These are phyloP conservation scores for Ophioderma brevispina DNA, from an alignment of 35 echinoderm and acorn worm genomes.

Conservation along the genomic window DNA sequence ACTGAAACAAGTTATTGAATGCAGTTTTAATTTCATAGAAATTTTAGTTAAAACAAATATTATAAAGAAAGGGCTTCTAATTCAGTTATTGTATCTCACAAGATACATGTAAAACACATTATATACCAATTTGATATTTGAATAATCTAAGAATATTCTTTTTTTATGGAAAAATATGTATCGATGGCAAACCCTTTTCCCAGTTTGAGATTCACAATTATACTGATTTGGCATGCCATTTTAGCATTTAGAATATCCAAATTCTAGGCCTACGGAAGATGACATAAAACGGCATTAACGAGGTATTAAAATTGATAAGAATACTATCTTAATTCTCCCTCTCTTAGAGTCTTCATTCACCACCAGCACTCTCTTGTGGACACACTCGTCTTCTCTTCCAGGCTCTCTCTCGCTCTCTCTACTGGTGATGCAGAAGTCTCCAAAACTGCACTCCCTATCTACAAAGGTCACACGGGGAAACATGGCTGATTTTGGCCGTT, in stretches of 20 bases:
- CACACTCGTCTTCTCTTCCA: not conserved
- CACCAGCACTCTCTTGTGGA: not conserved
- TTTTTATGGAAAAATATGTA: not conserved
- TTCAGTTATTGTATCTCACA: too few species aligned
- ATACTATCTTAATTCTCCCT: not conserved
- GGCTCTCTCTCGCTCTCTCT: not conserved
- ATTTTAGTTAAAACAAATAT: too few species aligned
- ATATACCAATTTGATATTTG: constrained; percentile 1
- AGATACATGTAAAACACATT: not conserved
- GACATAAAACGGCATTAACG: constrained; percentile 1
- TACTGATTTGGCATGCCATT: not conserved
- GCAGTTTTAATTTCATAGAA: too few species aligned
- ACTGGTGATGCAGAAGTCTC: not conserved
- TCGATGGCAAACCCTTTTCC: not conserved
- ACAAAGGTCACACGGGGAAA: not conserved
- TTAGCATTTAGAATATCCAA: not conserved
- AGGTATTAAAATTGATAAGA: constrained; percentile 15
- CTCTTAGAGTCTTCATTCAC: not conserved
- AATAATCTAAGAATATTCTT: not conserved
- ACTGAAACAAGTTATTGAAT: too few species aligned
- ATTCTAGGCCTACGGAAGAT: not conserved
- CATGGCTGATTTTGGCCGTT: constrained; percentile 8
- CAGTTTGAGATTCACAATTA: not conserved
- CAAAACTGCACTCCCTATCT: not conserved
- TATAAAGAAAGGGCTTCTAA: too few species aligned